A percentile compares a stretch with the other conserved stretches of the same genome.
Evolutionary conservation across 2,113 vertebrate genomes (phyloP).

Genomic region (Carlito syrichta): DNA sequence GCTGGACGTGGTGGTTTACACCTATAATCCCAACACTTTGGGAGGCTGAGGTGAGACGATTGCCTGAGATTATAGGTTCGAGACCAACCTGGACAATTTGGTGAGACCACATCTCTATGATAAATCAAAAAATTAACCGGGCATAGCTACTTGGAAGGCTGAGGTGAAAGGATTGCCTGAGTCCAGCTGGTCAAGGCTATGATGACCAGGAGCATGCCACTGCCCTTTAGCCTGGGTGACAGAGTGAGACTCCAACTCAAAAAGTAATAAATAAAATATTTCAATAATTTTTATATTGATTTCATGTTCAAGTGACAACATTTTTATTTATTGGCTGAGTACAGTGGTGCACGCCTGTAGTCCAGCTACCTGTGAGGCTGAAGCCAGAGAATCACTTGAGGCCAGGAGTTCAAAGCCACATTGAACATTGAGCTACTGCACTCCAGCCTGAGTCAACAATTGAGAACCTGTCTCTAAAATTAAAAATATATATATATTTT

Average conservation of each 20-base stretch:
- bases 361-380: background rate
- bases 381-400: background rate
- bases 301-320: too few relatives aligned
- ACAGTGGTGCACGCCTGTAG: background rate
- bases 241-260: background rate
- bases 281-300: too few relatives aligned
- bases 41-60: background rate
- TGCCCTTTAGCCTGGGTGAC: background rate
- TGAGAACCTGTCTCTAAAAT: background rate
- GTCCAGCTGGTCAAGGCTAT: background rate
- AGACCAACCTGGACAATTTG: too few relatives aligned
- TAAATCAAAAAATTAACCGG: background rate
- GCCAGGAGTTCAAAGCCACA: background rate
- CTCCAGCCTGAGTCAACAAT: background rate
- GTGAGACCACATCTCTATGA: background rate
- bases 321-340: background rate
- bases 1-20: too few relatives aligned
- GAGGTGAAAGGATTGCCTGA: background rate
- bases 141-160: background rate
- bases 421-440: background rate
- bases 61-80: background rate
- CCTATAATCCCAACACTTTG: background rate
- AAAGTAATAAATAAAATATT: background rate
- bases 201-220: too few relatives aligned
- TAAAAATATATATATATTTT: background rate